A percentile compares a stretch with the other conserved stretches of the same genome.
phyloP scores from a whole-genome alignment of 2,113 vertebrate species.

The Lepisosteus oculatus region DNA sequence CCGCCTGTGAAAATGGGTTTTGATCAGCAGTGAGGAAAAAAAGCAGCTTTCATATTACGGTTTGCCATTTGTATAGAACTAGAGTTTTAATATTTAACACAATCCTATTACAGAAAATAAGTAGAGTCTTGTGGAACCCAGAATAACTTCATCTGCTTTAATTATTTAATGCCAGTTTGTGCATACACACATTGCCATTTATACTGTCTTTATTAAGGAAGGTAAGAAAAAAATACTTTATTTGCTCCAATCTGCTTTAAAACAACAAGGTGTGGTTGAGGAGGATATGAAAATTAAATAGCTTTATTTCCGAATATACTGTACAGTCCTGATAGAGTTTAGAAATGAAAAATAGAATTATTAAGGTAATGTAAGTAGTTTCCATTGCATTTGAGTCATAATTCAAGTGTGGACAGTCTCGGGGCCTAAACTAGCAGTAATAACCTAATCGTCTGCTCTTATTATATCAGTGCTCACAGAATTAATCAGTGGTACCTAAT shows the following conservation, averaged over 20 bases:
- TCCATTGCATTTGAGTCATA: constrained; percentile 46
- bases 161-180: constrained; percentile 59
- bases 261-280: constrained; percentile 47
- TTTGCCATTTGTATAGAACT: constrained; percentile 47
- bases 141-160: constrained; percentile 44
- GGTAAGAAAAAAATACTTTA: constrained; percentile 34
- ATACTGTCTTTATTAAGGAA: constrained; percentile 45
- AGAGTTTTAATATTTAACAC: constrained; percentile 57
- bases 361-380: constrained; percentile 55
- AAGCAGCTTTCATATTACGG: constrained; percentile 35
- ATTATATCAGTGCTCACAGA: too few species aligned
- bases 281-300: constrained; percentile 50
- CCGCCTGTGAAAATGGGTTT: constrained; percentile 39
- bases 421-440: constrained; percentile 40
- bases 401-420: constrained; percentile 32
- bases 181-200: constrained; percentile 40
- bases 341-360: constrained; percentile 51
- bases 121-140: constrained; percentile 37
- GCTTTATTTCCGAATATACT: constrained; percentile 36
- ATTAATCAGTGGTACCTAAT: too few species aligned
- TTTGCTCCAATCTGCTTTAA: constrained; percentile 42
- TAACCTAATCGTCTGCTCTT: constrained; percentile 37
- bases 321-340: constrained; percentile 46
- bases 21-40: constrained; percentile 43
- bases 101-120: constrained; percentile 46